Percentiles rank a stretch among this genome's conserved stretches.
These are phyloP conservation scores for Doris montereyensis DNA, from an alignment of 2,888 invertebrate species.

Conservation along the genomic window DNA sequence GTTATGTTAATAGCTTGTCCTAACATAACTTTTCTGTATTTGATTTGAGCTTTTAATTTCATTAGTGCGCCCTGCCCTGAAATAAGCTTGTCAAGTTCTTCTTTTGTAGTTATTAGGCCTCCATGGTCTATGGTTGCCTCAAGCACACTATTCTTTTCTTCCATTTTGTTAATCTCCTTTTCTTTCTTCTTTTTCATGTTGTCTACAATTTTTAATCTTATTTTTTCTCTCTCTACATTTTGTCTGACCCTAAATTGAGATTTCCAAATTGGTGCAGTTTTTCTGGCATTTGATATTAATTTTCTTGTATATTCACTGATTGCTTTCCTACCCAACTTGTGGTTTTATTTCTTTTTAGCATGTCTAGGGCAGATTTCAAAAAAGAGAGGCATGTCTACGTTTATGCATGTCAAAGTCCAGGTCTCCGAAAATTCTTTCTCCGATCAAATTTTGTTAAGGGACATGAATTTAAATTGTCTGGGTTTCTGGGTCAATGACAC, in stretches of 20 bases:
- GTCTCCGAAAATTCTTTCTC: neutral
- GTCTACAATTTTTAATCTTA: neutral
- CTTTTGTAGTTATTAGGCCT: neutral
- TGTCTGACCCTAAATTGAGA: neutral
- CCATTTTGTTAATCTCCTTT: neutral
- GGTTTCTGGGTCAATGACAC: neutral
- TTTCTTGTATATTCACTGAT: neutral
- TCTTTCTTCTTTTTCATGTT: neutral
- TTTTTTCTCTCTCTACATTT: neutral
- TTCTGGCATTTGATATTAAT: neutral
- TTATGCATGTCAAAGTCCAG: conserved; percentile 1
- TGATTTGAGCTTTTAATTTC: neutral
- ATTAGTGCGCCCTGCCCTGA: neutral
- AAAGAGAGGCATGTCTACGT: conserved; percentile 4
- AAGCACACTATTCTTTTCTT: neutral
- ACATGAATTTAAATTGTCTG: neutral
- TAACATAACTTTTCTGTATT: neutral
- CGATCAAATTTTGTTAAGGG: neutral
- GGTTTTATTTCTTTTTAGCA: neutral
- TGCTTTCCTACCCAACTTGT: neutral
- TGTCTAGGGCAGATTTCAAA: neutral
- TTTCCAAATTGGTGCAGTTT: neutral
- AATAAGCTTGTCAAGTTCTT: neutral
- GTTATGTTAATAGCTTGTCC: neutral
- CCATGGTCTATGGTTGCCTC: neutral